Conservation (phyloP, 2,888 invertebrate species). For the Chelonus formosanus region DNA sequence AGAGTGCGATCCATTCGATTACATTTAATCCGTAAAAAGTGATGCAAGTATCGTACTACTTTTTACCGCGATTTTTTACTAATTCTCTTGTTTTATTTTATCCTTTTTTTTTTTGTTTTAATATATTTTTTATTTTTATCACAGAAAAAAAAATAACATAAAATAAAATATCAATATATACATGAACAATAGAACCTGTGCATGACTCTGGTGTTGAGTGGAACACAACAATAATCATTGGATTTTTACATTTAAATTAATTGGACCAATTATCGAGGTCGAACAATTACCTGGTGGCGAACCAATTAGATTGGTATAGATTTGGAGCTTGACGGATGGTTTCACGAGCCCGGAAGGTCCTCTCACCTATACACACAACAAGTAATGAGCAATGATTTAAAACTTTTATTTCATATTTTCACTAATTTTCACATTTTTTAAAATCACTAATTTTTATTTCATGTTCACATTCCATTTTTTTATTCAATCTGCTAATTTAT, state of each 20-base stretch:
- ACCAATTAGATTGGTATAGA: conserved; percentile 60
- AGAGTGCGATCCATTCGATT: conserved; percentile 20
- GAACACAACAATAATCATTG: conserved; percentile 54
- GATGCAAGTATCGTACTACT: conserved; percentile 13
- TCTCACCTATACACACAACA: conserved; percentile 1
- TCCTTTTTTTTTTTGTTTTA: conserved; percentile 1
- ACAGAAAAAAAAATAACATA: conserved; percentile 17
- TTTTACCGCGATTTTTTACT: conserved; percentile 31
- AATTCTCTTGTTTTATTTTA: conserved; percentile 14
- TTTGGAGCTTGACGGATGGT: conserved; percentile 46
- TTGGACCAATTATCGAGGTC: conserved; percentile 62
- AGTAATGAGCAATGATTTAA: conserved; percentile 1
- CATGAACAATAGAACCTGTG: conserved; percentile 3
- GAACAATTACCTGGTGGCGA: conserved; percentile 60
- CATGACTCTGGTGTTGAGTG: conserved; percentile 24
- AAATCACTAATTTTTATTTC: too few relatives aligned
- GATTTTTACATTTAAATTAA: conserved; percentile 60
- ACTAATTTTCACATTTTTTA: too few relatives aligned
- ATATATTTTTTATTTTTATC: not conserved
- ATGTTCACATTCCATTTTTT: too few relatives aligned
- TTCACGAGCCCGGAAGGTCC: conserved; percentile 19
- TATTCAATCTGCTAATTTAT: too few relatives aligned
- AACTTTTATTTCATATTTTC: not conserved
- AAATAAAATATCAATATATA: conserved; percentile 7
- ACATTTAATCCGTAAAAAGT: conserved; percentile 22